Conservation (phyloP, 2,113 vertebrate species). For the Microcebus jonahi region DNA sequence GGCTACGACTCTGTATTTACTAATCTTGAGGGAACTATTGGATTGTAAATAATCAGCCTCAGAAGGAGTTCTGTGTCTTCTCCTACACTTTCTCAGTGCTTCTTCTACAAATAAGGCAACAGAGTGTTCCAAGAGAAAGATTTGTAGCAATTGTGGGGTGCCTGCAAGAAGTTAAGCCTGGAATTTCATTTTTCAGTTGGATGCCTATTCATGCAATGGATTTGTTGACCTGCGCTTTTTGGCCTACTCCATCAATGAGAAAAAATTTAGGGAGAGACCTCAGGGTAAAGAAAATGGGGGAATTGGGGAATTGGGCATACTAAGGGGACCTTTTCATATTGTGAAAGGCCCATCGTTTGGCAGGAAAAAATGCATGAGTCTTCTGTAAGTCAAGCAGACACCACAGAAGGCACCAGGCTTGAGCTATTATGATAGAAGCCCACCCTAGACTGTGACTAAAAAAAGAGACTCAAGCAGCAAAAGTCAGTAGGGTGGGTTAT, state of each 20-base stretch:
- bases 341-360: neutral
- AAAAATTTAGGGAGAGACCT: neutral
- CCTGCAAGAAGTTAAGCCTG: neutral
- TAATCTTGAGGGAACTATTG: neutral
- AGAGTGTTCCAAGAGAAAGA: neutral
- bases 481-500: neutral
- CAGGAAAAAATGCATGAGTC: neutral
- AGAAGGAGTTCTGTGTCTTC: neutral
- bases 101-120: neutral
- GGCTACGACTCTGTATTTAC: neutral
- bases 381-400: neutral
- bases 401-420: neutral
- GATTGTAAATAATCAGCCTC: neutral
- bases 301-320: neutral
- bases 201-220: neutral
- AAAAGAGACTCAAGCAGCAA: neutral
- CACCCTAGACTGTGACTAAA: neutral
- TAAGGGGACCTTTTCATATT: too few relatives aligned
- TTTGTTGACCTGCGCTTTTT: neutral
- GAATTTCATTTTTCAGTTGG: constrained; percentile 41
- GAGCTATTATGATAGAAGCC: neutral
- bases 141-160: neutral
- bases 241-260: neutral
- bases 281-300: neutral
- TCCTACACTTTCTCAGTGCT: neutral